Evolutionary conservation across 2,113 vertebrate genomes (phyloP), one percentile per base, ranked within the genome.

Genomic region (Arothron firmamentum): DNA sequence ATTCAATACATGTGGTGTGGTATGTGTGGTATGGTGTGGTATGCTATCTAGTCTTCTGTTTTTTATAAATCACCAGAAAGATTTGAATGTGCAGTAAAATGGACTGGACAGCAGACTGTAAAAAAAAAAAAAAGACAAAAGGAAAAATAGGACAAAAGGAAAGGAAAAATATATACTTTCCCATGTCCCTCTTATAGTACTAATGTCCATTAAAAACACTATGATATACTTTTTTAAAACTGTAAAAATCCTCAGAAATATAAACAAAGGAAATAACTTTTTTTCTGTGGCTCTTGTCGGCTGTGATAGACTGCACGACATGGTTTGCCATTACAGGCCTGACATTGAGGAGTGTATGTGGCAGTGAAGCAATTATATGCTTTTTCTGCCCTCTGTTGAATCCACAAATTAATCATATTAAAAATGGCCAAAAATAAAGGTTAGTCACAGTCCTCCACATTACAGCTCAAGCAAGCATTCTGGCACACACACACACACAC

Each of bases 401-500:
- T 83, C 81, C 80, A 64, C 75, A 87, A 86, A 88, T 88, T 85
- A 86, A 88, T 88, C 85, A 87, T 82, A 67, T 78, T 80, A 83
- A 88, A 28, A 87, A 80, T 73, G 77, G 73, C 76, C 71, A 60
- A 85, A 28, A 88, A 59, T 80, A 81, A 87, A 88, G 83, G 85
- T 83, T 79, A 85, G 65, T 57, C 48, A 67, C 77, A 85, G 85
- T 87, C 73, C 75, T 70, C 74, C 67, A 74, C 70, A 81, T 88
- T 74, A 81, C 68, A 79, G 71, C 81, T 72, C 65, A 67, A 28
- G 25, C 25, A 28, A 28, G 25, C 25, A 28, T 28, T 28, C 25
- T 28, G 25, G 6, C 25, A 28, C 25, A 28, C 25, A 28, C 25
- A 28, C 25, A 67, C 62, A 80, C 61, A 57, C 54, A 56, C 49